Percentiles rank a stretch among this genome's conserved stretches.
phyloP scores from a whole-genome alignment of 2,888 invertebrate species.

The Papilio protenor region DNA sequence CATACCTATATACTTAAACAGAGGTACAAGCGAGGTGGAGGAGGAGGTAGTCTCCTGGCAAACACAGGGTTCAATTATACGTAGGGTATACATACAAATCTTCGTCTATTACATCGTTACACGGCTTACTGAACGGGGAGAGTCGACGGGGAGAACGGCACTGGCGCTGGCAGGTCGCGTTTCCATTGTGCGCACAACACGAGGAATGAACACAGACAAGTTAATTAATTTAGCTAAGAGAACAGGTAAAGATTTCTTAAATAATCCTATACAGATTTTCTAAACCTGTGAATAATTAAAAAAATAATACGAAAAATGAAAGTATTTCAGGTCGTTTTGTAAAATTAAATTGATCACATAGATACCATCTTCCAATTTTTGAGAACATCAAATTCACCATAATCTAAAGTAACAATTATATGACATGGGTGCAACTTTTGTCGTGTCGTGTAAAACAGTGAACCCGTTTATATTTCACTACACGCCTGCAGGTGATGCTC shows the following conservation, averaged over 20 bases:
- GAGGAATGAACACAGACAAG: slow-evolving; percentile 1
- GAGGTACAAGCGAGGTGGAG: not conserved
- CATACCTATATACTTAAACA: not conserved
- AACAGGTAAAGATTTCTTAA: not conserved
- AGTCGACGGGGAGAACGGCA: slow-evolving; percentile 21
- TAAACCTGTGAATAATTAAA: not conserved
- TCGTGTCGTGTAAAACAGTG: slow-evolving; percentile 32
- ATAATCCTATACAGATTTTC: not conserved
- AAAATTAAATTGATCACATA: not conserved
- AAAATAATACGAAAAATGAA: not conserved
- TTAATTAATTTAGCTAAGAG: not conserved
- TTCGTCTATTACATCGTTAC: slow-evolving; percentile 42
- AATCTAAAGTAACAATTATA: not conserved
- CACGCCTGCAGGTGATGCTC: slow-evolving; percentile 37
- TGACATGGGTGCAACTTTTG: not conserved
- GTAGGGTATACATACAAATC: slow-evolving; percentile 36
- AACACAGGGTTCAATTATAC: slow-evolving; percentile 38
- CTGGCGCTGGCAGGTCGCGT: slow-evolving; percentile 7
- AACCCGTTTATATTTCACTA: slow-evolving; percentile 7
- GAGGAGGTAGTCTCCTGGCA: not conserved
- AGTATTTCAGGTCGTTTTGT: no score
- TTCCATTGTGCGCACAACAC: slow-evolving; percentile 27
- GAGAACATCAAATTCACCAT: not conserved
- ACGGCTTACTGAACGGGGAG: slow-evolving; percentile 37
- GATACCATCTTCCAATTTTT: not conserved